Base-by-base conservation (phyloP, 2,113 vertebrate species). In the Nannospalax galili region DNA sequence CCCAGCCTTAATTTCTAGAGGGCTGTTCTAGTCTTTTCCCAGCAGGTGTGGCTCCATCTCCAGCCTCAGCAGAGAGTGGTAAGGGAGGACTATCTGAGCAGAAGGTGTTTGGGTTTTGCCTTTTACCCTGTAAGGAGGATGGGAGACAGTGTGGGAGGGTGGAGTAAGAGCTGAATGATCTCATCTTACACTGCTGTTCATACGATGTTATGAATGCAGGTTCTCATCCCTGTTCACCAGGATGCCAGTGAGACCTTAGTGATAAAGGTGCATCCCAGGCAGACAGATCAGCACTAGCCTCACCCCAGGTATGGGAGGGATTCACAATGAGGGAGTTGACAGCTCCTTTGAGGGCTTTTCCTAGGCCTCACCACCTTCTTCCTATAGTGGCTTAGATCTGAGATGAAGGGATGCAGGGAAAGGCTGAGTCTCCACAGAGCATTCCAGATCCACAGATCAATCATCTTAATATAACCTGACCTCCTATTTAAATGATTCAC, bases 401-500 rank as follows among this genome's bases (percentile, higher is more conserved):
- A 65, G 60, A 74, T 73, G 35, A 95, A 58, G 45, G 52, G 6
- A 42, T 48, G 28, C 2, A 3, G 7, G 37, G 37, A 32, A 85
- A 20, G 62, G 28, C 93, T 2, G 10, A 73, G 37, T 24, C 86
- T 86, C 42, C 67, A 37, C 86, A 86, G 62, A 45, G 35, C 92
- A 79, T 75, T 82, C 37, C 45, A 80, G 72, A 64, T 79, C 26
- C 40, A 70, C 45, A 79, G 90, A 97, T 93, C 22, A 65, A 88
- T 97, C 94, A 97, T 96, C 96, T 96, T 92, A 94, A 96, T 96
- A 85, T 93, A 87, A 80, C 75, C 75, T 35, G 35, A 58, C 65
- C 72, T 88, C n/a, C n/a, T n/a, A 67, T 95, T 96, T 93, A 91
- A 96, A 94, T 93, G 92, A 96, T 93, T 96, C 82, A 92, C 81